These are phyloP conservation scores for Zaprionus africanus DNA, from an alignment of 1,140 invertebrate genomes.

Conservation along the genomic window DNA sequence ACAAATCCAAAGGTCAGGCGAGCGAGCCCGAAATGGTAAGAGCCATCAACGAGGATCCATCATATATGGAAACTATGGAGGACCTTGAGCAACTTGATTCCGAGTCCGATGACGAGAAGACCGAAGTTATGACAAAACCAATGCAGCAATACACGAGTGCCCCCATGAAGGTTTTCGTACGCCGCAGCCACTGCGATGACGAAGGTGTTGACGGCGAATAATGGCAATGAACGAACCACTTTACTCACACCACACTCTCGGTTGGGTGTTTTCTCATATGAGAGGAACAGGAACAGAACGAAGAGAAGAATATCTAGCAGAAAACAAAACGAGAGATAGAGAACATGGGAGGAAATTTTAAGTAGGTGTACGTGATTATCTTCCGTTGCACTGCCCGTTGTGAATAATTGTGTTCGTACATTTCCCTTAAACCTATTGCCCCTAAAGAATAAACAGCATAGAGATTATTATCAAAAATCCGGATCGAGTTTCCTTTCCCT, in stretches of 20 bases:
- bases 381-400: too few species aligned
- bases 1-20: slow-evolving; percentile 36
- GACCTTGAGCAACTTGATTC: slow-evolving; percentile 33
- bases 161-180: slow-evolving; percentile 63
- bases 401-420: too few species aligned
- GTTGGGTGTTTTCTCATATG: too few species aligned
- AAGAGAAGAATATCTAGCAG: slow-evolving; percentile 29
- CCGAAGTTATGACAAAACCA: neutral
- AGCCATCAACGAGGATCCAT: slow-evolving; percentile 22
- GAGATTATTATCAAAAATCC: too few species aligned
- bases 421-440: too few species aligned
- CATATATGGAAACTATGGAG: slow-evolving; percentile 52
- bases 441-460: too few species aligned
- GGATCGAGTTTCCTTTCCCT: too few species aligned
- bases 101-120: slow-evolving; percentile 43
- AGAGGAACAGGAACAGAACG: neutral
- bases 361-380: too few species aligned
- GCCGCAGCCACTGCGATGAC: slow-evolving; percentile 46
- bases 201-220: slow-evolving; percentile 6
- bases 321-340: slow-evolving; percentile 51
- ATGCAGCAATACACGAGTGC: slow-evolving; percentile 11
- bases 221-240: neutral
- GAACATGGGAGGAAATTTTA: slow-evolving; percentile 5
- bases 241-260: too few species aligned
- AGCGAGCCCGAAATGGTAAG: slow-evolving; percentile 15